Percentiles rank a stretch among this genome's conserved stretches.
Conservation (phyloP, 1,140 invertebrate genomes). For the Calliphora vicina region DNA sequence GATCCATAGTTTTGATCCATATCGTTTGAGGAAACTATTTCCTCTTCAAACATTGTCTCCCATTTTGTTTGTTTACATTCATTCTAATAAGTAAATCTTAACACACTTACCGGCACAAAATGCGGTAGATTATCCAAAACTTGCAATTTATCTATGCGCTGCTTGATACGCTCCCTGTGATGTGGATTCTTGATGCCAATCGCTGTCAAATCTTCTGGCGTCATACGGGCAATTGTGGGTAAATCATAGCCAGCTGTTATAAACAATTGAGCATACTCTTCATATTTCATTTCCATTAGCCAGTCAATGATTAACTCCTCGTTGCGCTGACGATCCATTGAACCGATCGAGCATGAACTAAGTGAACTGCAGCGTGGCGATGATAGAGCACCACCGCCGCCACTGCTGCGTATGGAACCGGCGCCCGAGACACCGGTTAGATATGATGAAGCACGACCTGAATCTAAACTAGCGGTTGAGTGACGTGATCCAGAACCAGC, state of each 20-base stretch:
- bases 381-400: constrained; percentile 64
- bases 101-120: constrained; percentile 82
- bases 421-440: constrained; percentile 63
- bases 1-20: too few relatives aligned
- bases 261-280: constrained; percentile 95
- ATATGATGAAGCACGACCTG: constrained; percentile 82
- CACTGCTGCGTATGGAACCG: constrained; percentile 47
- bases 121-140: constrained; percentile 92
- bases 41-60: too few relatives aligned
- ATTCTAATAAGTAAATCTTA: too few relatives aligned
- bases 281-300: constrained; percentile 93
- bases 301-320: constrained; percentile 94
- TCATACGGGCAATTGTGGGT: constrained; percentile 96
- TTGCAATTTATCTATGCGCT: constrained; percentile 94
- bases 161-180: constrained; percentile 94
- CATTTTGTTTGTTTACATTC: too few relatives aligned
- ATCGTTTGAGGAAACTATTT: too few relatives aligned
- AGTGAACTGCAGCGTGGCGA: constrained; percentile 70
- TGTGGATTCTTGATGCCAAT: constrained; percentile 96
- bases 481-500: constrained; percentile 80
- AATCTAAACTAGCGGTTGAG: constrained; percentile 91
- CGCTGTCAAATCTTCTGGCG: constrained; percentile 89
- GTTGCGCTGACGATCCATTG: constrained; percentile 68
- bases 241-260: constrained; percentile 96
- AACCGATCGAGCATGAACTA: constrained; percentile 79